Evolutionary conservation across 2,888 invertebrate species (phyloP).

Genomic region (Hermaeophaga mercurialis): DNA sequence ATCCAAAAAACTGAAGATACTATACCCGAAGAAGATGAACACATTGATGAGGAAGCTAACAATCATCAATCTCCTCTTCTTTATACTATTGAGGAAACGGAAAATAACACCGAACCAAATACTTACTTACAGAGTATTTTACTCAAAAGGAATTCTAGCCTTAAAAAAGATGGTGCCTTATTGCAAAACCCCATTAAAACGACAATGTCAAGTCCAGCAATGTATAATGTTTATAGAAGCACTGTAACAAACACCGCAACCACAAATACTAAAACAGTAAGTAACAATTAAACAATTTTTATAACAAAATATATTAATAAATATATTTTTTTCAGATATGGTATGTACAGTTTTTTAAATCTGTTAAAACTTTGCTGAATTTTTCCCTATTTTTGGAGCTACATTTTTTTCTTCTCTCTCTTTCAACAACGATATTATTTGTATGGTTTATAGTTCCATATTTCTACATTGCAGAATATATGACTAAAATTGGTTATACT

Average conservation of each 20-base stretch:
- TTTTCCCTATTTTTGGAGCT: conserved; percentile 77
- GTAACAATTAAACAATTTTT: conserved; percentile 19
- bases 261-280: conserved; percentile 75
- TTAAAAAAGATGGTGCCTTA: background rate
- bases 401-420: conserved; percentile 79
- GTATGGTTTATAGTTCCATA: conserved; percentile 95
- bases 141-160: conserved; percentile 76
- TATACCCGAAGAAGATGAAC: conserved; percentile 27
- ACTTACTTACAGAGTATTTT: conserved; percentile 71
- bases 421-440: conserved; percentile 87
- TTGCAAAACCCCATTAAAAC: conserved; percentile 60
- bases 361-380: conserved; percentile 75
- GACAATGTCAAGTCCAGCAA: conserved; percentile 86
- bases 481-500: conserved; percentile 68
- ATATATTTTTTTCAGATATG: conserved; percentile 68
- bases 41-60: conserved; percentile 17
- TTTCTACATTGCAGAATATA: conserved; percentile 88
- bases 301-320: too few species aligned
- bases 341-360: conserved; percentile 69
- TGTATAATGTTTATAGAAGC: conserved; percentile 84
- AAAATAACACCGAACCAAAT: conserved; percentile 47
- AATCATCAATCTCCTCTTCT: conserved; percentile 39
- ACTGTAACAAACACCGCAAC: conserved; percentile 82
- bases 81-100: conserved; percentile 34
- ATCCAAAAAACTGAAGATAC: conserved; percentile 54